Evolutionary conservation across 2,113 vertebrate genomes (phyloP).

Genomic region (Neoarius graeffei): DNA sequence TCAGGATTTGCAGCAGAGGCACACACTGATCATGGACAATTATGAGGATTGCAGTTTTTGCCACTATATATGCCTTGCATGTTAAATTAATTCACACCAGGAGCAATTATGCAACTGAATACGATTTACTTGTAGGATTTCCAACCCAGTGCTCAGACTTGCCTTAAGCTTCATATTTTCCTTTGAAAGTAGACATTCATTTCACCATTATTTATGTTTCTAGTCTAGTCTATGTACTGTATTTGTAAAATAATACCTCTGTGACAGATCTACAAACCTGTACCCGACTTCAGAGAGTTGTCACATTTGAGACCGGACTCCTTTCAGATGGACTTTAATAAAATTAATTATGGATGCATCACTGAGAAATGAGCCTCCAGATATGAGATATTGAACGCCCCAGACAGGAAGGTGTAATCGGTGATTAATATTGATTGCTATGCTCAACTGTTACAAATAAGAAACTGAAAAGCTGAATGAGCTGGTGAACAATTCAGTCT

Average conservation of each 20-base stretch:
- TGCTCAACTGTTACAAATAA: background rate
- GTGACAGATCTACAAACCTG: background rate
- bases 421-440: constrained; percentile 7
- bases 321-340: constrained; percentile 3
- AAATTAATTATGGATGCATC: background rate
- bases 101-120: background rate
- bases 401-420: background rate
- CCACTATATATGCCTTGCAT: background rate
- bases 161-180: constrained; percentile 52
- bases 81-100: background rate
- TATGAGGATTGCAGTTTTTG: background rate
- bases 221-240: background rate
- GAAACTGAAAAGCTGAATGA: constrained; percentile 6
- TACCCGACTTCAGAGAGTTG: background rate
- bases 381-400: background rate
- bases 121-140: constrained; percentile 4
- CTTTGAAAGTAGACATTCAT: constrained; percentile 22
- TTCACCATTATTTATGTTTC: constrained; percentile 1
- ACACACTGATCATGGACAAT: background rate
- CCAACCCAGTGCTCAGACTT: constrained; percentile 42
- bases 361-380: background rate
- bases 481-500: background rate
- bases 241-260: constrained; percentile 18
- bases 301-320: background rate
- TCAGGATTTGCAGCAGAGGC: constrained; percentile 24